phyloP scores from a whole-genome alignment of 1,140 invertebrate genomes.

The Caenorhabditis latens region DNA sequence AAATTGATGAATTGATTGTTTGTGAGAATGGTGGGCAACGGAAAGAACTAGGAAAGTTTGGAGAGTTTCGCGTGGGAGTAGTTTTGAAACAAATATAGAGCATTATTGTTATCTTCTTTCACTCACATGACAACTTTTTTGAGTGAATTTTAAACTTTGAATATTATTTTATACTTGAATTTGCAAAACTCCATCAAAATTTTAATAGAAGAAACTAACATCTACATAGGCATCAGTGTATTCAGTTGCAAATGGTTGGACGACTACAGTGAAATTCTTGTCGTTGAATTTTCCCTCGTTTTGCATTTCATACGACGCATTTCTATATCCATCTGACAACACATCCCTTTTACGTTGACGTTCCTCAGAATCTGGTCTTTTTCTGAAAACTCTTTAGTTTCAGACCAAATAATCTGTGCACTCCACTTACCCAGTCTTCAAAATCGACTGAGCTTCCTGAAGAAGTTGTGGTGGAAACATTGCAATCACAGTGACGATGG shows the following conservation, averaged over 20 bases:
- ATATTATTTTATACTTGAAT: too few relatives aligned
- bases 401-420: not conserved
- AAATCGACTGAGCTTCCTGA: constrained; percentile 37
- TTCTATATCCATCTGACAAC: constrained; percentile 49
- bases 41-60: too few relatives aligned
- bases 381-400: not conserved
- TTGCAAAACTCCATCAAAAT: too few relatives aligned
- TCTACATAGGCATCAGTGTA: constrained; percentile 30
- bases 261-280: constrained; percentile 47
- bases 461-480: constrained; percentile 53
- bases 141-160: too few relatives aligned
- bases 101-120: too few relatives aligned
- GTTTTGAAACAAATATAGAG: too few relatives aligned
- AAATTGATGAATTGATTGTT: not conserved
- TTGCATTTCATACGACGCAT: constrained; percentile 52
- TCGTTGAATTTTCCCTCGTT: constrained; percentile 47
- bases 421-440: constrained; percentile 17
- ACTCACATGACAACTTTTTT: too few relatives aligned
- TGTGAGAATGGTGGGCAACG: not conserved
- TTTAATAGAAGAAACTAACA: constrained; percentile 1
- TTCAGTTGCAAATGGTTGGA: constrained; percentile 35
- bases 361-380: not conserved
- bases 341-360: constrained; percentile 12
- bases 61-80: too few relatives aligned
- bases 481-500: constrained; percentile 42